These are phyloP conservation scores for Cyprinella venusta DNA, from an alignment of 2,797 vertebrate genomes.

Conservation along the genomic window DNA sequence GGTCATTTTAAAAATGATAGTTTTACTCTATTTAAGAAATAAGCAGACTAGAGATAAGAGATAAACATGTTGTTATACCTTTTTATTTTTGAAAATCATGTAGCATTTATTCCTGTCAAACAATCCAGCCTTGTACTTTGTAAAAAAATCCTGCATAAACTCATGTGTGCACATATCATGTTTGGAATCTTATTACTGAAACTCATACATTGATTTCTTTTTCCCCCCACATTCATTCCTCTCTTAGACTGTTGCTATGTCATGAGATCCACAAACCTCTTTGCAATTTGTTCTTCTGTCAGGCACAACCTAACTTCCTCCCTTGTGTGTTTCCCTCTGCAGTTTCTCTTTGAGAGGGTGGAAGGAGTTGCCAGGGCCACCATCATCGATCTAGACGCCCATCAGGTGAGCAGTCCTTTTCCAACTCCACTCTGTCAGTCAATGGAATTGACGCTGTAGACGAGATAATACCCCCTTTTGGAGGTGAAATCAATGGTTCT, in stretches of 20 bases:
- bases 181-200: constrained; percentile 2
- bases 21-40: not conserved
- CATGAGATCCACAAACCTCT: constrained; percentile 12
- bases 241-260: constrained; percentile 23
- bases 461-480: constrained; percentile 56
- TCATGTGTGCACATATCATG: not conserved
- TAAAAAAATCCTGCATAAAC: not conserved
- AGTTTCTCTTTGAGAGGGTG: constrained; percentile 94
- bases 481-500: constrained; percentile 43
- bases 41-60: not conserved
- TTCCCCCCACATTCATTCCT: not conserved
- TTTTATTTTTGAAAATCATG: not conserved
- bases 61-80: not conserved
- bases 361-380: constrained; percentile 88
- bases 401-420: constrained; percentile 85
- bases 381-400: constrained; percentile 94
- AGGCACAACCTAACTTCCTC: constrained; percentile 14
- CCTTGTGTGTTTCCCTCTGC: constrained; percentile 49
- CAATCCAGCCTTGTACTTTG: not conserved
- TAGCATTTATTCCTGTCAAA: not conserved
- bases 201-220: constrained; percentile 1
- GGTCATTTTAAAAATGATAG: not conserved
- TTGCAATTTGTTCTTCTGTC: constrained; percentile 34
- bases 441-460: constrained; percentile 55
- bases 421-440: constrained; percentile 50